Evolutionary conservation across 2,888 invertebrate genomes (phyloP).

Genomic region (Sinotaia quadrata): DNA sequence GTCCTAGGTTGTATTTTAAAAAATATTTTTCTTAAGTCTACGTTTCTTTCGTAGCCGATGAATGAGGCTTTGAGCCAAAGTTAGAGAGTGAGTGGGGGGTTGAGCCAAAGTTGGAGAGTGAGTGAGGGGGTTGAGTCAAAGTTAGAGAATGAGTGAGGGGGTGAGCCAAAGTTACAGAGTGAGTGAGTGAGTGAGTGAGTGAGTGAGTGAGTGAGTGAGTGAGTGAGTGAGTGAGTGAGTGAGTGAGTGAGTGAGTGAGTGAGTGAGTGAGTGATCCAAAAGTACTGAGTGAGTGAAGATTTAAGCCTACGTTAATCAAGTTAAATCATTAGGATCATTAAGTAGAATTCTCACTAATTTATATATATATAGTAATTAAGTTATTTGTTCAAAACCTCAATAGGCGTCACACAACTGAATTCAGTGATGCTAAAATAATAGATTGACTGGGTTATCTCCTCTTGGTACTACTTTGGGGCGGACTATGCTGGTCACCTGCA

Average conservation of each 20-base stretch:
- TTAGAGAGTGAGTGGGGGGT: slow-evolving; percentile 18
- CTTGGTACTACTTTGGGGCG: background rate
- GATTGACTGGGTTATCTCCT: background rate
- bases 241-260: background rate
- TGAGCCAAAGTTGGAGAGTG: slow-evolving; percentile 8
- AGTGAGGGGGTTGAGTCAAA: background rate
- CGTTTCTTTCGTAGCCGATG: too few species aligned
- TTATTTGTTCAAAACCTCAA: background rate
- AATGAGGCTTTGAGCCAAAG: too few species aligned
- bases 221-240: too few species aligned
- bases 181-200: background rate
- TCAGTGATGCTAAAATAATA: background rate
- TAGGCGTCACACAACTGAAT: background rate
- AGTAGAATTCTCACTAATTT: too few species aligned
- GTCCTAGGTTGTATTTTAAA: too few species aligned
- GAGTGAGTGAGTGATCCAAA: background rate
- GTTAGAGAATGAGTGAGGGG: background rate
- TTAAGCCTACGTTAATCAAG: too few species aligned
- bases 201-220: too few species aligned
- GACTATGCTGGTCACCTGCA: background rate
- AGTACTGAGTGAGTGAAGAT: background rate
- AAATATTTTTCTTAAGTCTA: too few species aligned
- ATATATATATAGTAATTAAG: too few species aligned
- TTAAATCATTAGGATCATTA: too few species aligned
- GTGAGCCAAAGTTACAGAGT: background rate